A percentile compares a stretch with the other conserved stretches of the same genome.
phyloP scores from a whole-genome alignment of 2,888 invertebrate species.

The Ochlodes sylvanus region DNA sequence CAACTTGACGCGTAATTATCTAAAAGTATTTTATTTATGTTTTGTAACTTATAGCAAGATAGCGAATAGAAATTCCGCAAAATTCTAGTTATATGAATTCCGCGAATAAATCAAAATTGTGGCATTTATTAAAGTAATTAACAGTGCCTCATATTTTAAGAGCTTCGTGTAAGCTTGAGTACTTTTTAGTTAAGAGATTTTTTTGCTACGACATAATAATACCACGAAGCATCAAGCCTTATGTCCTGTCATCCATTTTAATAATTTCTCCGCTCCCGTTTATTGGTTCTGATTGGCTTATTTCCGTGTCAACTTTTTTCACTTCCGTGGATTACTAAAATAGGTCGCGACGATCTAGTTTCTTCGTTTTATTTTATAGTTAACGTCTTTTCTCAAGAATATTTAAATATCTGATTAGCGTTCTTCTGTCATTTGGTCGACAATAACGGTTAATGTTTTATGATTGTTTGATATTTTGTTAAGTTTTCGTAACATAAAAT shows the following conservation, averaged over 20 bases:
- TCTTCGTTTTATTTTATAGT: conserved; percentile 47
- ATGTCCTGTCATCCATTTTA: conserved; percentile 58
- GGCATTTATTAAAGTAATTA: too few relatives aligned
- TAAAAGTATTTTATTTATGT: too few relatives aligned
- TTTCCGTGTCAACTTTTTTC: conserved; percentile 67
- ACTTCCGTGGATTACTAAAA: conserved; percentile 60
- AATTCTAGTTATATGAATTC: too few relatives aligned
- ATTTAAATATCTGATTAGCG: conserved; percentile 26
- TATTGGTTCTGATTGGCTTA: conserved; percentile 78
- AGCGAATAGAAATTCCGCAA: too few relatives aligned
- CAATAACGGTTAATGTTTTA: not conserved
- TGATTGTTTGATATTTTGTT: not conserved
- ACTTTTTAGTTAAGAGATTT: too few relatives aligned
- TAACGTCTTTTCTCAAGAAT: conserved; percentile 43
- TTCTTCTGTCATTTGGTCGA: not conserved
- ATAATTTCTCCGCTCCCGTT: conserved; percentile 74
- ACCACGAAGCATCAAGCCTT: not conserved
- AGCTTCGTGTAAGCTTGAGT: too few relatives aligned
- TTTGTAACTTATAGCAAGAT: too few relatives aligned
- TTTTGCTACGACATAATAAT: not conserved
- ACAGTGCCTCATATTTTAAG: too few relatives aligned
- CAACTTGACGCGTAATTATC: too few relatives aligned
- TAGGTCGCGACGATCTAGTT: conserved; percentile 55
- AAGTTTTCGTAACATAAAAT: not conserved
- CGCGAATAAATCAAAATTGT: too few relatives aligned